Evolutionary conservation across 1,140 invertebrate genomes (phyloP).

Genomic region (Holotrichia oblita): DNA sequence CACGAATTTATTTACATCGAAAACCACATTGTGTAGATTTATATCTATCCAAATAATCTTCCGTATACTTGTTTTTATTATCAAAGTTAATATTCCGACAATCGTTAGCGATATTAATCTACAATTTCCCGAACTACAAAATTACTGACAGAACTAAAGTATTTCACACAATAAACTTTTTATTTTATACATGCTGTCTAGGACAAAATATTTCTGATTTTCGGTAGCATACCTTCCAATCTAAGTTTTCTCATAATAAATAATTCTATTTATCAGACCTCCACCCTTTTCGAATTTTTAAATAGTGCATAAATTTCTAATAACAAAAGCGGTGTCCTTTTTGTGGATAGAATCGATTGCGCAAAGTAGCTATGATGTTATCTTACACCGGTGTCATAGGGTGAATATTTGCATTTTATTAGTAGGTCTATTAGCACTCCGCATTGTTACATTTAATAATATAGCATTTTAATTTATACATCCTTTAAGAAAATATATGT

Average conservation of each 20-base stretch:
- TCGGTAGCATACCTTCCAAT: slow-evolving; percentile 11
- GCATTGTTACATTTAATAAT: slow-evolving; percentile 28
- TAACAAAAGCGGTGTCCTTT: slow-evolving; percentile 4
- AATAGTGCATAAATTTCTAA: slow-evolving; percentile 33
- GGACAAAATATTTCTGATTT: neutral
- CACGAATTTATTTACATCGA: no score
- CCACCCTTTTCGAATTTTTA: slow-evolving; percentile 13
- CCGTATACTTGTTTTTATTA: no score
- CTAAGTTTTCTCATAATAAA: slow-evolving; percentile 9
- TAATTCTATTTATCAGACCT: neutral
- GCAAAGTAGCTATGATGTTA: slow-evolving; percentile 31
- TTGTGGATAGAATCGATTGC: slow-evolving; percentile 23
- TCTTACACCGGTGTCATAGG: slow-evolving; percentile 32
- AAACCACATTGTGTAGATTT: no score
- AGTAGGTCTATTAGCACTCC: slow-evolving; percentile 37
- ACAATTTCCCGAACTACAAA: neutral
- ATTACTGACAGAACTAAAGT: neutral
- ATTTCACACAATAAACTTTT: slow-evolving; percentile 22
- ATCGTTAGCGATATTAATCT: neutral
- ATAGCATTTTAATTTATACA: neutral
- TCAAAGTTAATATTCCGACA: no score
- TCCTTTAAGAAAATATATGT: no score
- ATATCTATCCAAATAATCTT: no score
- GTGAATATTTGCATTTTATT: slow-evolving; percentile 41
- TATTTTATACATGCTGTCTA: slow-evolving; percentile 5